A percentile compares a stretch with the other conserved stretches of the same genome.
Conservation (phyloP, 2,113 vertebrate species). For the Hippolais icterina region DNA sequence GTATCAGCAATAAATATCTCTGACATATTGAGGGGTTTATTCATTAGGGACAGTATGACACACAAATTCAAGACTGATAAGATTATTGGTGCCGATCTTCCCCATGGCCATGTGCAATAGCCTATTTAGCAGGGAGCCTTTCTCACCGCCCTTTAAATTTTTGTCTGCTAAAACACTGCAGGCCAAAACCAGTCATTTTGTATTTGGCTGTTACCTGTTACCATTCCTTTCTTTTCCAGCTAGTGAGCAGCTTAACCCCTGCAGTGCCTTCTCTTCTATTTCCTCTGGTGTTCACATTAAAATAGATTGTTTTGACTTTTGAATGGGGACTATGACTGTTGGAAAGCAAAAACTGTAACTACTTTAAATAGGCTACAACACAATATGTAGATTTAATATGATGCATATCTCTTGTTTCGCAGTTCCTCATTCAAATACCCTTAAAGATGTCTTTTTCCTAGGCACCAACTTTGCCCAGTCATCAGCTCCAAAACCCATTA, state of each 20-base stretch:
- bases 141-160: neutral
- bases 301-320: neutral
- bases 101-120: neutral
- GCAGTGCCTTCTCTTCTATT: neutral
- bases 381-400: neutral
- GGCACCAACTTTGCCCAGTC: neutral
- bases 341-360: neutral
- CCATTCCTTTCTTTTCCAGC: neutral
- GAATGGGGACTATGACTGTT: neutral
- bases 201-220: conserved; percentile 37
- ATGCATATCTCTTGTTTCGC: neutral
- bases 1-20: neutral
- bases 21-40: neutral
- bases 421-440: neutral
- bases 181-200: conserved; percentile 1
- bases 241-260: neutral
- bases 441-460: neutral
- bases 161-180: neutral
- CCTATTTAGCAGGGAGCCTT: neutral
- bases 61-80: neutral
- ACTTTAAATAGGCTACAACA: neutral
- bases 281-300: neutral
- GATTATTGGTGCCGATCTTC: neutral
- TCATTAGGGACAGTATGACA: neutral
- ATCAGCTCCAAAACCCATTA: accelerated